Evolutionary conservation across 2,888 invertebrate genomes (phyloP), one percentile per base, ranked within the genome.

Genomic region (Lochmaea capreae): DNA sequence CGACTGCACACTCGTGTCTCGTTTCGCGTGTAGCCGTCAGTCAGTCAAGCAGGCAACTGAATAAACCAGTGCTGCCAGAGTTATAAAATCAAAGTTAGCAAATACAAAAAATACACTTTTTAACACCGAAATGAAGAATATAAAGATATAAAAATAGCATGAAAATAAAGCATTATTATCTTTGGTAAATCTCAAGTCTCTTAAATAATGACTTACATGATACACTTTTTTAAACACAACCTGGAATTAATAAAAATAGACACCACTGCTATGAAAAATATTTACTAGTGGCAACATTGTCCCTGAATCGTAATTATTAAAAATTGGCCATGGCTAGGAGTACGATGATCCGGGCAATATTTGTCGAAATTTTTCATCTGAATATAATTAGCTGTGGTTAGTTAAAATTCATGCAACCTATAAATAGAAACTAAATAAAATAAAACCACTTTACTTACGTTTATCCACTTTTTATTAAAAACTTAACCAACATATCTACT

Each of bases 1-100:
- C 43, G 59, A 67, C 46, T 22, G n/a, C 43, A 3, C n/a, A 62
- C 39, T 62, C 62, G 43, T 11, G 42, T 62, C 43, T 67, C 26
- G 49, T 49, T n/a, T 62, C 49, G 61, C 52, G 33, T 67, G 42
- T 62, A 43, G 39, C 62, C 39, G 42, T 62, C 18, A 16, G 11
- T 11, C 42, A 4, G 54, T 18, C 59, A n/a, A 59, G 33, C 16
- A 59, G 59, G 9, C 59, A 54, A 16, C n/a, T 54, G 16, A 18
- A 54, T 54, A 2, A 18, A 54, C 18, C 54, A 54, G 10, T 16
- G 52, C 18, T 54, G 52, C 52, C 52, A 54, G 9, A 18, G 5
- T 54, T 10, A 52, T 52, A 14, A 54, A 54, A 10, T 6, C n/a
- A 18, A 43, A 11, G 46, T 46, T 3, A 46, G 11, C 0, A 46